These are phyloP conservation scores for Chaetodon auriga DNA, from an alignment of 2,113 vertebrate species.

Conservation along the genomic window DNA sequence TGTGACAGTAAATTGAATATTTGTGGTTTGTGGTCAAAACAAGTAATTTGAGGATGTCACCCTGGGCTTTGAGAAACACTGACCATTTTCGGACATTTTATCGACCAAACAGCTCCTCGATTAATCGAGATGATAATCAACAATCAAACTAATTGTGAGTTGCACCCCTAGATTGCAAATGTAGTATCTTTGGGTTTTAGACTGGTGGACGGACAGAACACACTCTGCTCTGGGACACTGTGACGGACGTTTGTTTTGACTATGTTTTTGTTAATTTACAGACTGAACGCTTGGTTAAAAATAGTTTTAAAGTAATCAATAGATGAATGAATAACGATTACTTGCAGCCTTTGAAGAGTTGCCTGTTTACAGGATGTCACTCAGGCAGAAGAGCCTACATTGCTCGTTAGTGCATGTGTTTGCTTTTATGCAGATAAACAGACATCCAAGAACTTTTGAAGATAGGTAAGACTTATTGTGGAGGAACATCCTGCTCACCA, in stretches of 20 bases:
- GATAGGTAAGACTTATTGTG: background rate
- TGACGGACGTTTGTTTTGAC: background rate
- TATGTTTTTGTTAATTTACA: background rate
- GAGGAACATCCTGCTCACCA: constrained; percentile 4
- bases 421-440: background rate
- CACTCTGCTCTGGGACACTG: background rate
- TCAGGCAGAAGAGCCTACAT: background rate
- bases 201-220: background rate
- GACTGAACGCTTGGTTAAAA: background rate
- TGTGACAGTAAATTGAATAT: too few species aligned
- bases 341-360: background rate
- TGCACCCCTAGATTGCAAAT: background rate
- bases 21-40: too few species aligned
- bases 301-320: background rate
- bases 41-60: too few species aligned
- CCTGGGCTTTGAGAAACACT: too few species aligned
- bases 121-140: too few species aligned
- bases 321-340: background rate
- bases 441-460: background rate
- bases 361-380: background rate
- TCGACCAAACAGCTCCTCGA: too few species aligned
- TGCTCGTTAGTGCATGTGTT: background rate
- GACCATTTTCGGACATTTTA: too few species aligned
- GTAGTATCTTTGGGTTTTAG: background rate
- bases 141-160: too few species aligned